Conservation (phyloP, 2,888 invertebrate genomes). For the Heliothis peltigera region DNA sequence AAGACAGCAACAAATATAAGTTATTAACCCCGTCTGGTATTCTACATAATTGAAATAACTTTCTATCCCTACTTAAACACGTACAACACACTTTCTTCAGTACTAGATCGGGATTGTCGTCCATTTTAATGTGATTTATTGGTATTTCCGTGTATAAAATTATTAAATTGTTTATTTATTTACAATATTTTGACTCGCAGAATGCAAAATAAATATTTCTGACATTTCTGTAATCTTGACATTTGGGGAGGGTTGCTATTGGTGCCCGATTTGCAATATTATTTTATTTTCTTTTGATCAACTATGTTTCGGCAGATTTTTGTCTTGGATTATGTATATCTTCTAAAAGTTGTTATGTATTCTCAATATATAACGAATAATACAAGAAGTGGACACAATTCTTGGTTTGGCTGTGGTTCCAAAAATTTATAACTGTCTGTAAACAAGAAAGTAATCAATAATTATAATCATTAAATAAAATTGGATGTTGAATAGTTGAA, state of each 20-base stretch:
- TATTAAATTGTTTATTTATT: constrained; percentile 1
- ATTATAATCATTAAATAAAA: too few relatives aligned
- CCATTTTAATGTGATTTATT: constrained; percentile 59
- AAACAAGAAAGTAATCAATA: too few relatives aligned
- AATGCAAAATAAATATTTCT: neutral
- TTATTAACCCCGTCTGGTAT: constrained; percentile 76
- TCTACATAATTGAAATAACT: constrained; percentile 72
- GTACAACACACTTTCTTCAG: constrained; percentile 78
- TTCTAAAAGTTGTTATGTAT: too few relatives aligned
- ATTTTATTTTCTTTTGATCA: too few relatives aligned
- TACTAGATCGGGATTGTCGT: constrained; percentile 62
- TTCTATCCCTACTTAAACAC: constrained; percentile 76
- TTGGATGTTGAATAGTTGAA: too few relatives aligned
- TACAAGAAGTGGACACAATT: too few relatives aligned
- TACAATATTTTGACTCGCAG: neutral
- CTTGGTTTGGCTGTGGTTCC: too few relatives aligned
- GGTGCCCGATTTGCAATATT: too few relatives aligned
- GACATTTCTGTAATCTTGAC: neutral
- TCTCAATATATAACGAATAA: too few relatives aligned
- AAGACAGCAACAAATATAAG: constrained; percentile 75
- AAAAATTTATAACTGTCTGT: too few relatives aligned
- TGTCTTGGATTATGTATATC: too few relatives aligned
- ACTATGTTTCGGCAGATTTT: too few relatives aligned
- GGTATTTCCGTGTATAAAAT: neutral
- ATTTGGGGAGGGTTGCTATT: neutral